A percentile compares a stretch with the other conserved stretches of the same genome.
These are phyloP conservation scores for Eristalis arbustorum DNA, from an alignment of 2,888 invertebrate genomes.

Conservation along the genomic window DNA sequence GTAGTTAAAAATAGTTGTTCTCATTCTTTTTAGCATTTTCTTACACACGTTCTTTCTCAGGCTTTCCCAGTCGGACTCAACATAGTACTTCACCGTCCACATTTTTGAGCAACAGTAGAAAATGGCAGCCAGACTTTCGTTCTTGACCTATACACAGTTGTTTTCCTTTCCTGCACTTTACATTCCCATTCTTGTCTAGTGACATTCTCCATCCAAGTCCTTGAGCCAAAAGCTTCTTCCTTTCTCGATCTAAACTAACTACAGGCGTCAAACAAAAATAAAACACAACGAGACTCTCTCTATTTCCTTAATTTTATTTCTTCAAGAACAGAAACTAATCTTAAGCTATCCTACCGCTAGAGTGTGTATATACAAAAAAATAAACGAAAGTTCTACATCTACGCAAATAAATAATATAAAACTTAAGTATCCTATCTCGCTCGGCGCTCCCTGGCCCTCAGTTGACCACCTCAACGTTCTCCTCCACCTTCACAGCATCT, in stretches of 20 bases:
- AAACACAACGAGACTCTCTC: not conserved
- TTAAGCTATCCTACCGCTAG: constrained; percentile 41
- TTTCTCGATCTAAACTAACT: not conserved
- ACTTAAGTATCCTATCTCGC: constrained; percentile 41
- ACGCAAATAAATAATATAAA: constrained; percentile 52
- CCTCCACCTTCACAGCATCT: constrained; percentile 76
- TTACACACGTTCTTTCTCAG: too few species aligned
- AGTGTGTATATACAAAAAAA: constrained; percentile 40
- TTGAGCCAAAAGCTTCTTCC: not conserved
- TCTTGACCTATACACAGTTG: too few species aligned
- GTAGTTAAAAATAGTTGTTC: too few species aligned
- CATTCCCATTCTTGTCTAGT: too few species aligned
- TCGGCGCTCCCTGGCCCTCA: constrained; percentile 59
- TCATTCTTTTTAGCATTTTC: too few species aligned
- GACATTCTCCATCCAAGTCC: too few species aligned
- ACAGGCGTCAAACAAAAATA: not conserved
- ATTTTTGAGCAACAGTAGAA: too few species aligned
- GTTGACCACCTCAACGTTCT: constrained; percentile 79
- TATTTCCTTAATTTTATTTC: constrained; percentile 54
- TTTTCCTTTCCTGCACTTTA: too few species aligned
- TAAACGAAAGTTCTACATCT: constrained; percentile 17
- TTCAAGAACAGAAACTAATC: constrained; percentile 55
- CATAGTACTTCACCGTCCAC: too few species aligned
- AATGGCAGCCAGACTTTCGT: too few species aligned
- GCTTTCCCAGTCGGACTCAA: too few species aligned